A percentile compares a stretch with the other conserved stretches of the same genome.
These are phyloP conservation scores for Prosopocoilus inquinatus DNA, from an alignment of 2,888 invertebrate genomes.

Conservation along the genomic window DNA sequence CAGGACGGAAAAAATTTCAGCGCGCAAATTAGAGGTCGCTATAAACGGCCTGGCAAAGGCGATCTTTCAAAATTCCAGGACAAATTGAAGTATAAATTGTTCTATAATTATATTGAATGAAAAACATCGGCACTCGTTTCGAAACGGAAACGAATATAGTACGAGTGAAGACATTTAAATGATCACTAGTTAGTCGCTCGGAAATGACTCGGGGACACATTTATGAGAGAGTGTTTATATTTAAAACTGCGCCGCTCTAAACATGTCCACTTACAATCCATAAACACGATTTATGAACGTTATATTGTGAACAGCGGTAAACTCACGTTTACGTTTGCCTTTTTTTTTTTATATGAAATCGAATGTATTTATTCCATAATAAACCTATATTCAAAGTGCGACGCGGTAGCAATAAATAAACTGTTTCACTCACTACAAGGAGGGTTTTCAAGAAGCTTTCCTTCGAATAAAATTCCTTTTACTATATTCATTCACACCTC, in stretches of 20 bases:
- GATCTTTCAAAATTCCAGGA: neutral
- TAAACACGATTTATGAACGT: slow-evolving; percentile 33
- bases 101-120: slow-evolving; percentile 12
- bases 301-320: neutral
- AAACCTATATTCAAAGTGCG: too few species aligned
- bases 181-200: slow-evolving; percentile 46
- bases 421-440: too few species aligned
- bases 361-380: too few species aligned
- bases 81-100: slow-evolving; percentile 16
- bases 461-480: too few species aligned
- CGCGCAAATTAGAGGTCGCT: too few species aligned
- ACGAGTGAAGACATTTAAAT: slow-evolving; percentile 45
- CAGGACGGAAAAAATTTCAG: too few species aligned
- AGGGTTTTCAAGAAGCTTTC: too few species aligned
- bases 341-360: too few species aligned
- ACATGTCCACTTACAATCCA: slow-evolving; percentile 43
- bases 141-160: slow-evolving; percentile 44
- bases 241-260: slow-evolving; percentile 33
- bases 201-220: slow-evolving; percentile 46
- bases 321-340: too few species aligned
- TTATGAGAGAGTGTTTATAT: slow-evolving; percentile 46
- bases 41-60: too few species aligned
- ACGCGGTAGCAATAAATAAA: too few species aligned
- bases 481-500: too few species aligned
- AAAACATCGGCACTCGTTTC: slow-evolving; percentile 6